Evolutionary conservation across 64 coral and sea anemone genomes (phyloP).

Genomic region (Montipora efflorescens): DNA sequence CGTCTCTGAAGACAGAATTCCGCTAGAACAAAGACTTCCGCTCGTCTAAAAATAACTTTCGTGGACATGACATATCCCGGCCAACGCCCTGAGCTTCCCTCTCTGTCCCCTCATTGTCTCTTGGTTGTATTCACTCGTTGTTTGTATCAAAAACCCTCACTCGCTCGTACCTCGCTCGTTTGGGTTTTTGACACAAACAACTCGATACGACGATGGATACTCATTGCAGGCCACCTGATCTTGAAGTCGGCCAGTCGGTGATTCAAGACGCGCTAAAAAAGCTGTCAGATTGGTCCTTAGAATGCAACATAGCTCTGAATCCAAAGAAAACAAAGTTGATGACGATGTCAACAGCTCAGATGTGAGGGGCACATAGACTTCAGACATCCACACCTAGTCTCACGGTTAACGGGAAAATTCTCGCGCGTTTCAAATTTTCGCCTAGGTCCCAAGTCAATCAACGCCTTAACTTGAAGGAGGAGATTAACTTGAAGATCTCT

Average conservation of each 20-base stretch:
- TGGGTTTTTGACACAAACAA: no score
- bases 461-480: slow-evolving; percentile 13
- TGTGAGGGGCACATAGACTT: background rate
- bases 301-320: slow-evolving; percentile 23
- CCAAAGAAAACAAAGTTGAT: slow-evolving; percentile 52
- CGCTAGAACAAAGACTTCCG: no score
- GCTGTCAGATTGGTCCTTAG: slow-evolving; percentile 17
- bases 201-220: slow-evolving; percentile 28
- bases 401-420: background rate
- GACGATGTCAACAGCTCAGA: background rate
- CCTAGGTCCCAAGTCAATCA: slow-evolving; percentile 1
- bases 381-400: background rate
- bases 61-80: no score
- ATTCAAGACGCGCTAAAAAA: slow-evolving; percentile 32
- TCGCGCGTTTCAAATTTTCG: background rate
- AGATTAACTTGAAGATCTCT: background rate
- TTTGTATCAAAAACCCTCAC: no score
- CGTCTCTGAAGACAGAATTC: no score
- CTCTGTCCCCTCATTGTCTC: no score
- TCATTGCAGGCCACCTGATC: background rate
- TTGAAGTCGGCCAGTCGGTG: background rate
- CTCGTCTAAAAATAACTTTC: no score
- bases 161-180: no score
- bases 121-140: no score
- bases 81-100: no score